Conservation (phyloP, 2,888 invertebrate genomes). For the Quadroppia sp. region DNA sequence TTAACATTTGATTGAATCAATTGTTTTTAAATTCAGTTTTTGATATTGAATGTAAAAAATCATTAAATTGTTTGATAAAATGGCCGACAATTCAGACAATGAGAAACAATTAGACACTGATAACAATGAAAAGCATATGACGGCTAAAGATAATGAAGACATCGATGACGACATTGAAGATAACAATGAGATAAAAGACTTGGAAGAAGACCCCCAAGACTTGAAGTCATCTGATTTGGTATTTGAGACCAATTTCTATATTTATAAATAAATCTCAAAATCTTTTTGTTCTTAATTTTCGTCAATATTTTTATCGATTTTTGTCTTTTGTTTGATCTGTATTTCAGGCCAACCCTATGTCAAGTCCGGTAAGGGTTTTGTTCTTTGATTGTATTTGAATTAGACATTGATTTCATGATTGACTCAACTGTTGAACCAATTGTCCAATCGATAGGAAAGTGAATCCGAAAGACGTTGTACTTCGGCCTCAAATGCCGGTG, state of each 20-base stretch:
- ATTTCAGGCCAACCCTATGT: neutral
- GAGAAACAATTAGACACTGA: neutral
- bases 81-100: constrained; percentile 28
- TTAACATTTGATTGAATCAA: neutral
- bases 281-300: neutral
- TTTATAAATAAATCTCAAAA: neutral
- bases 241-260: neutral
- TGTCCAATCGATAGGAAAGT: constrained; percentile 28
- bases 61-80: neutral
- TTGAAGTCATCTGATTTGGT: constrained; percentile 31
- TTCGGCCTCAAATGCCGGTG: constrained; percentile 46
- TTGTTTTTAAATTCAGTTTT: neutral
- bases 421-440: neutral
- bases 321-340: constrained; percentile 29
- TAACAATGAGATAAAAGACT: neutral
- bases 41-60: neutral
- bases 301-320: constrained; percentile 28
- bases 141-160: neutral
- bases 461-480: constrained; percentile 39
- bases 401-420: neutral
- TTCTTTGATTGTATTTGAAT: constrained; percentile 17
- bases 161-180: neutral
- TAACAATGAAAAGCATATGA: neutral
- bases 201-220: constrained; percentile 13
- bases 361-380: constrained; percentile 40